Percentiles rank a stretch among this genome's conserved stretches.
phyloP scores from a whole-genome alignment of 2,888 invertebrate species.

The Epinotia bilunana region DNA sequence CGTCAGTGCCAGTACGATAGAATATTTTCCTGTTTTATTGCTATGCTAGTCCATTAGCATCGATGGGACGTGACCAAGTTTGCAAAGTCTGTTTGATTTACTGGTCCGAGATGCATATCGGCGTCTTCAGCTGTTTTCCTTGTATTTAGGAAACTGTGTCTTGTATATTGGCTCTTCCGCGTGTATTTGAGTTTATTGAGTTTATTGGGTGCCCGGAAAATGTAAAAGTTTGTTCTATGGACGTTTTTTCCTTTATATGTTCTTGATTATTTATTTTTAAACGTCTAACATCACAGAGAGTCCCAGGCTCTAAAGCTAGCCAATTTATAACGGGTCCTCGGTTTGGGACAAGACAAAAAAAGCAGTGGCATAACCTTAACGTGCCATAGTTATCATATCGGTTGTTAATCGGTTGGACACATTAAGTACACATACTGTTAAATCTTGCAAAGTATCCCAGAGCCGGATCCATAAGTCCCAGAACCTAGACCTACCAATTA shows the following conservation, averaged over 20 bases:
- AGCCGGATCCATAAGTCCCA: too few species aligned
- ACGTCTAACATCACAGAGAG: too few species aligned
- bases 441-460: too few species aligned
- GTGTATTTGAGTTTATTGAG: conserved; percentile 26
- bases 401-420: too few species aligned
- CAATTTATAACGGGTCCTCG: too few species aligned
- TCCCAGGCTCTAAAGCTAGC: too few species aligned
- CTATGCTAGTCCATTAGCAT: conserved; percentile 34
- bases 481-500: too few species aligned
- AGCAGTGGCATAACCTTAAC: too few species aligned
- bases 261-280: too few species aligned
- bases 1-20: conserved; percentile 21
- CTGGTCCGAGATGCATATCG: conserved; percentile 22
- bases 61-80: conserved; percentile 31
- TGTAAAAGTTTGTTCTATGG: not conserved
- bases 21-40: conserved; percentile 42
- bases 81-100: conserved; percentile 29
- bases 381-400: too few species aligned
- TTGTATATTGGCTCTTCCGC: conserved; percentile 14
- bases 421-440: too few species aligned
- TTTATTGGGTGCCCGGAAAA: not conserved
- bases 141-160: conserved; percentile 31
- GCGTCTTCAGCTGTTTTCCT: conserved; percentile 33
- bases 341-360: too few species aligned
- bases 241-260: not conserved